These are phyloP conservation scores for Epicauta chinensis DNA, from an alignment of 1,140 invertebrate species.

Conservation along the genomic window DNA sequence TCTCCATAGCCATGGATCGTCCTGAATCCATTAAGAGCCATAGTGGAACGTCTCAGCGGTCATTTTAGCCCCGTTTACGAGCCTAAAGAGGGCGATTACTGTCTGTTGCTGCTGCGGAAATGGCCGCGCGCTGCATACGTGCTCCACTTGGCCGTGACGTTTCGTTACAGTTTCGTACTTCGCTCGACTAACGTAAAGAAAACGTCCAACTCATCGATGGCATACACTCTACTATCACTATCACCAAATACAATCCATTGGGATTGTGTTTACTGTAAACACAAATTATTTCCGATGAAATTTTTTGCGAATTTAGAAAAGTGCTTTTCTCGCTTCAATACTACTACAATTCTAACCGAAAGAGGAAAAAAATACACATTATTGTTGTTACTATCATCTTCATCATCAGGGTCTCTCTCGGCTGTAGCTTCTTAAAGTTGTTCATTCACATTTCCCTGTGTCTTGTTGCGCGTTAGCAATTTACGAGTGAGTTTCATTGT, in stretches of 20 bases:
- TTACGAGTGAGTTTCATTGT: slow-evolving; percentile 42
- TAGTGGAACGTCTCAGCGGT: slow-evolving; percentile 34
- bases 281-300: slow-evolving; percentile 1
- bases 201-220: slow-evolving; percentile 5
- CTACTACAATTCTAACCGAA: no score
- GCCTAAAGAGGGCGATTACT: slow-evolving; percentile 43
- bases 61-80: slow-evolving; percentile 42
- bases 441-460: background rate
- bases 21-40: slow-evolving; percentile 37
- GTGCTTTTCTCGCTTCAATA: slow-evolving; percentile 17
- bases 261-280: background rate
- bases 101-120: slow-evolving; percentile 39
- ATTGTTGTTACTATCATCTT: background rate
- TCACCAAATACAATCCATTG: slow-evolving; percentile 15
- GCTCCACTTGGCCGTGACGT: slow-evolving; percentile 29
- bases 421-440: background rate
- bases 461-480: slow-evolving; percentile 29
- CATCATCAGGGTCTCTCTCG: background rate
- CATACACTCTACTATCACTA: background rate
- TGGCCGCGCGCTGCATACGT: slow-evolving; percentile 34
- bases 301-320: slow-evolving; percentile 7
- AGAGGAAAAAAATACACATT: no score
- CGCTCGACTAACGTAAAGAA: slow-evolving; percentile 28
- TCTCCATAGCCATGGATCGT: slow-evolving; percentile 1
- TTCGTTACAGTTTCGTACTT: slow-evolving; percentile 23